Evolutionary conservation across 2,113 vertebrate genomes (phyloP), one percentile per base, ranked within the genome.

Genomic region (Antidorcas marsupialis): DNA sequence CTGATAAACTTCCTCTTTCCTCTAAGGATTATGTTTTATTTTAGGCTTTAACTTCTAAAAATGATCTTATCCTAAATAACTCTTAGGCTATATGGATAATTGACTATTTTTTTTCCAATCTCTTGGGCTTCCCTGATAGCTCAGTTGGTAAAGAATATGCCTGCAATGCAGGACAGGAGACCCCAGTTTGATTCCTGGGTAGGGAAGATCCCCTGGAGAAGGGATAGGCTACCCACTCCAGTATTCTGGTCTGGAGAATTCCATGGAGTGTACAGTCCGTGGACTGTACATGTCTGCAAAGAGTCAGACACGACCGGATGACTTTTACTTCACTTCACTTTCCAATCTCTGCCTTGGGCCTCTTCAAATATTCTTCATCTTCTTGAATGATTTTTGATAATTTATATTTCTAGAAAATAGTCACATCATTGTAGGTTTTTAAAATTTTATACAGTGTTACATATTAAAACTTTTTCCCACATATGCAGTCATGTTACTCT

Each of bases 11-110:
- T 91, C 53, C 53, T 81, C 43, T 45, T 45, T 45, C 43, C 43
- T 45, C 43, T 45, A 45, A 91, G 67, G 27, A 53, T 90, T 89
- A 82, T 53, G 33, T 79, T 21, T 78, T 91, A 55, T 81, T 93
- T 96, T 74, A 88, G 93, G 57, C 59, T 91, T 91, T 62, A 91
- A 91, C 52, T 39, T 96, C 45, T 95, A 57, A 81, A 96, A 87
- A 36, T 76, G 55, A 90, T 43, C 67, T 71, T 21, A 23, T 50
- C 10, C 59, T 89, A 64, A 81, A 33, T 81, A 55, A 90, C 45
- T 91, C 50, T 50, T 50, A 74, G 43, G 10, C 33, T 52, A 15
- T 67, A 47, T 16, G 78, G 36, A 60, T 92, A 64, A 57, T 19
- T 91, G 60, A 64, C 83, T 90, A 1, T 47, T 96, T 95, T 67